Conservation (phyloP, 2,113 vertebrate genomes). For the Castor canadensis region DNA sequence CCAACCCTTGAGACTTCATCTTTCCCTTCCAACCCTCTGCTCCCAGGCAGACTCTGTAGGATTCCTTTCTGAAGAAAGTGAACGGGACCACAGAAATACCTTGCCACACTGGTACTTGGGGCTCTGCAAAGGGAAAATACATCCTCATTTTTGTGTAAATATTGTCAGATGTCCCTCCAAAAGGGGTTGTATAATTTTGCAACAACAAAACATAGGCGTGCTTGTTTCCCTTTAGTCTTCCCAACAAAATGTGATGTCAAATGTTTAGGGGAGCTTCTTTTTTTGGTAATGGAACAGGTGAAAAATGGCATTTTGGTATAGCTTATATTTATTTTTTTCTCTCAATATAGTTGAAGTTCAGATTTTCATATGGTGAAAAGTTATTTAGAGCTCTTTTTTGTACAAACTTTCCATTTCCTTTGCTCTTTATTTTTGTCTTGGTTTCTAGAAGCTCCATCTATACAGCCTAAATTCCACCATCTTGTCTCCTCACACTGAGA, state of each 20-base stretch:
- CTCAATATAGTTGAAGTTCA: background rate
- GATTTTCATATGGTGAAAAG: background rate
- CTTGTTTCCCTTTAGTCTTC: background rate
- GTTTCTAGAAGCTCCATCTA: background rate
- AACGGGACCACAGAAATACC: background rate
- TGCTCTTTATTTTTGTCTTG: background rate
- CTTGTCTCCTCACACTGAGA: background rate
- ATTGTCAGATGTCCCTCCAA: background rate
- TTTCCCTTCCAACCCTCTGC: rapidly evolving
- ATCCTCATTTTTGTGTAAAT: background rate
- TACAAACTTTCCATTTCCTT: background rate
- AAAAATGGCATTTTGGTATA: background rate
- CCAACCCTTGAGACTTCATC: rapidly evolving
- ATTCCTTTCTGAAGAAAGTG: background rate
- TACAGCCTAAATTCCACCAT: background rate
- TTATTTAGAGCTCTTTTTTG: background rate
- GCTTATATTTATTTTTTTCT: background rate
- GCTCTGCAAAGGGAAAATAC: background rate
- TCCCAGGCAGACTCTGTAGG: background rate
- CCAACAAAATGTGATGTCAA: background rate
- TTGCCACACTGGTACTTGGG: background rate
- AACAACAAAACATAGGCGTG: background rate
- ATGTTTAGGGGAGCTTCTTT: background rate
- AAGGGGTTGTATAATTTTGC: background rate
- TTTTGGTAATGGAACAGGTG: background rate